These are phyloP conservation scores for Stratiomys singularior DNA, from an alignment of 2,888 invertebrate species.

Conservation along the genomic window DNA sequence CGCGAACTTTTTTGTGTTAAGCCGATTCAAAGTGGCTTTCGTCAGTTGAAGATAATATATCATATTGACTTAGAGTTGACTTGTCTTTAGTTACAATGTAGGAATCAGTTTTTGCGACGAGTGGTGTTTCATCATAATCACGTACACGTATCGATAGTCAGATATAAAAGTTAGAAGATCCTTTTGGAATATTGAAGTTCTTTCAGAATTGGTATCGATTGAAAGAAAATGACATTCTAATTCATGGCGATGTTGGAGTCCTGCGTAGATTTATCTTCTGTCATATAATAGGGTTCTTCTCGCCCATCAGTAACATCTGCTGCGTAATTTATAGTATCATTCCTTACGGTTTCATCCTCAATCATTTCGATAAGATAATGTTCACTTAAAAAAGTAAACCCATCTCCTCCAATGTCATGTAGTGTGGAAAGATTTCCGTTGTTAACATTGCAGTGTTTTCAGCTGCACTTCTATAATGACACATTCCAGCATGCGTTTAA, in stretches of 20 bases:
- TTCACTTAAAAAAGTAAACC: no score
- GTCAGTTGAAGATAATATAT: not conserved
- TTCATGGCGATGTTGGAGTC: conserved; percentile 43
- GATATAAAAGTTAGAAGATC: not conserved
- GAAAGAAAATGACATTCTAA: conserved; percentile 48
- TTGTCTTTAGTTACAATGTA: not conserved
- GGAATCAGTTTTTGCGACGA: not conserved
- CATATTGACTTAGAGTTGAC: not conserved
- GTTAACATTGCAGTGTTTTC: no score
- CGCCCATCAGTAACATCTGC: not conserved
- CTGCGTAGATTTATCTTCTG: conserved; percentile 28
- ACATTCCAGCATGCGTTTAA: no score
- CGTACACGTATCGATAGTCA: not conserved
- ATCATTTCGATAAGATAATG: no score
- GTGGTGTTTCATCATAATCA: not conserved
- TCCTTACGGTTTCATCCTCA: no score
- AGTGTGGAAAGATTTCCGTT: no score
- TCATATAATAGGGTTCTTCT: not conserved
- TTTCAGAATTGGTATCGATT: conserved; percentile 48
- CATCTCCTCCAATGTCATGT: no score
- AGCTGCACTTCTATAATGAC: no score
- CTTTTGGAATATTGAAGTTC: conserved; percentile 38
- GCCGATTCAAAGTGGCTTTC: not conserved
- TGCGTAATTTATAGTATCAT: not conserved
- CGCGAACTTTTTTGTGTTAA: not conserved